phyloP scores from a whole-genome alignment of 2,113 vertebrate species.

The Tricholaema leucomelas region DNA sequence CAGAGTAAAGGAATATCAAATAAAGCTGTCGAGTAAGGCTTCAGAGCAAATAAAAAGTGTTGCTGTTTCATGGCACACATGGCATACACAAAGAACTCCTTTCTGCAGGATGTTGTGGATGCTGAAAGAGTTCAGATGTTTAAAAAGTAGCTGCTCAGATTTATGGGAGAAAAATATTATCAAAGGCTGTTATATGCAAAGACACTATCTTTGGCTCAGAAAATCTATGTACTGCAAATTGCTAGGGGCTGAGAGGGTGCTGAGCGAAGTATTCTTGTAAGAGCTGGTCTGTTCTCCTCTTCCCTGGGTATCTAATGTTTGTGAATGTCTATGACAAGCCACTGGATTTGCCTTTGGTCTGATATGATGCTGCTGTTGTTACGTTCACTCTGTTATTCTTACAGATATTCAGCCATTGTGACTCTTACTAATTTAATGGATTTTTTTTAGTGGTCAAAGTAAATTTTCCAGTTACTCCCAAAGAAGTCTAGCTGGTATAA shows the following conservation, averaged over 20 bases:
- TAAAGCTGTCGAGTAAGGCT: not conserved
- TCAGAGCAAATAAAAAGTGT: not conserved
- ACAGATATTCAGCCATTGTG: not conserved
- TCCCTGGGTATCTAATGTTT: not conserved
- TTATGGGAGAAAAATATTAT: not conserved
- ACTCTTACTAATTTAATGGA: not conserved
- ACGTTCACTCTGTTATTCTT: not conserved
- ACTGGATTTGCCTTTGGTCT: not conserved
- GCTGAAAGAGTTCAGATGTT: not conserved
- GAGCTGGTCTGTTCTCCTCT: not conserved
- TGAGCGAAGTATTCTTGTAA: not conserved
- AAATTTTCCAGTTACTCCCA: conserved; percentile 1
- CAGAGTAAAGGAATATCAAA: not conserved
- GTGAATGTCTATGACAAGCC: not conserved
- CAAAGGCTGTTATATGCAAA: not conserved
- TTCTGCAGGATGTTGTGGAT: not conserved
- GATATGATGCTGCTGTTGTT: not conserved
- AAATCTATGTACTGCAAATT: not conserved
- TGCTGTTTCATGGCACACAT: not conserved
- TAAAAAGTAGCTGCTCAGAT: not conserved
- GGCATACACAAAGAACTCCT: not conserved
- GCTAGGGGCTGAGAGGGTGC: not conserved
- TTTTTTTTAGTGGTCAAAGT: conserved; percentile 13
- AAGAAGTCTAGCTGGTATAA: conserved; percentile 24
- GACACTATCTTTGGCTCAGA: not conserved